These are phyloP conservation scores for Electrophaes corylata DNA, from an alignment of 2,888 invertebrate species.

Conservation along the genomic window DNA sequence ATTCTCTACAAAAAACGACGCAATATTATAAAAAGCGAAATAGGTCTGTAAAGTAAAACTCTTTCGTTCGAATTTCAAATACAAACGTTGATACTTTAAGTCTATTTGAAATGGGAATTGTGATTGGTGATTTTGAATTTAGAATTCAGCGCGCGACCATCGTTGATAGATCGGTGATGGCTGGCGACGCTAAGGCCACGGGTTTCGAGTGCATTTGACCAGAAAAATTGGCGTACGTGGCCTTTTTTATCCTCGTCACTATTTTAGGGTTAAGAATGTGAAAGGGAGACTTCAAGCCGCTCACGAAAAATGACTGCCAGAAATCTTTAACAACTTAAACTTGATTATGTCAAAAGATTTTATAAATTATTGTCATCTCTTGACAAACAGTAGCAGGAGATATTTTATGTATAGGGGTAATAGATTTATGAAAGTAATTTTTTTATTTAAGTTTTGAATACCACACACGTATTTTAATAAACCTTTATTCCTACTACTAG, in stretches of 20 bases:
- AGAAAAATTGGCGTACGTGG: slow-evolving; percentile 75
- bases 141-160: slow-evolving; percentile 72
- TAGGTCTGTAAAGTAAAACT: slow-evolving; percentile 63
- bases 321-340: too few species aligned
- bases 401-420: too few species aligned
- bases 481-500: too few species aligned
- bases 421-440: too few species aligned
- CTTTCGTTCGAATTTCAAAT: slow-evolving; percentile 71
- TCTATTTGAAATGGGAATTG: slow-evolving; percentile 62
- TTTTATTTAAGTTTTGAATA: too few species aligned
- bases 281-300: slow-evolving; percentile 6
- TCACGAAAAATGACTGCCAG: too few species aligned
- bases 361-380: too few species aligned
- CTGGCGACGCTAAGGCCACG: slow-evolving; percentile 30
- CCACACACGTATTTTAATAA: too few species aligned
- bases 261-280: slow-evolving; percentile 48
- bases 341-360: too few species aligned
- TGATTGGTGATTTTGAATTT: slow-evolving; percentile 78
- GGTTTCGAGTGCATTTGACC: slow-evolving; percentile 71
- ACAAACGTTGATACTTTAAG: slow-evolving; percentile 60
- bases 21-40: slow-evolving; percentile 48
- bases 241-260: slow-evolving; percentile 47
- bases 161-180: slow-evolving; percentile 77
- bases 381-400: too few species aligned
- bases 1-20: slow-evolving; percentile 31